A percentile compares a stretch with the other conserved stretches of the same genome.
These are phyloP conservation scores for Erpornis zantholeuca DNA, from an alignment of 2,113 vertebrate genomes.

Conservation along the genomic window DNA sequence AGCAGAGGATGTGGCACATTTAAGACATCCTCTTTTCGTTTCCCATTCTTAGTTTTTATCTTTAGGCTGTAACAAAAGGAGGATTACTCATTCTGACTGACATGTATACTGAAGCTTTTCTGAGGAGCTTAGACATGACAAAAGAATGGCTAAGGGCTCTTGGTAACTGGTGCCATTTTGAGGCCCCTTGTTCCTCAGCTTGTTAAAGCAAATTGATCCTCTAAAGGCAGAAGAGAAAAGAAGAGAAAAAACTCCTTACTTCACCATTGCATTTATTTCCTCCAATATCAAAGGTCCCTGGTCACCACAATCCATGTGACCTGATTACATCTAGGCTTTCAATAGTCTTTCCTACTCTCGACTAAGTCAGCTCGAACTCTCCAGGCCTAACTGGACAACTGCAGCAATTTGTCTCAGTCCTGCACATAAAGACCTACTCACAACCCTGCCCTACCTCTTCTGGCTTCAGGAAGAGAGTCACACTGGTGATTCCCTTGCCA, in stretches of 20 bases:
- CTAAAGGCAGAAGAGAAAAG: not conserved
- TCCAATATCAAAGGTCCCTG: fast-evolving
- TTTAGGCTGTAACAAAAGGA: not conserved
- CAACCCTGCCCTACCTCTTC: not conserved
- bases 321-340: not conserved
- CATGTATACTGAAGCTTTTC: not conserved
- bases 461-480: not conserved
- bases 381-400: not conserved
- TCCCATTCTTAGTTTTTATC: not conserved
- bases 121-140: not conserved
- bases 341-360: not conserved
- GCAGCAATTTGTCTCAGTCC: not conserved
- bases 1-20: not conserved
- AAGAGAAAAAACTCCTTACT: not conserved
- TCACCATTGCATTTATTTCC: not conserved
- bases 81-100: not conserved
- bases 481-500: not conserved
- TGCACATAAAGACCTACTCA: not conserved
- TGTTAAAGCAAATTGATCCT: not conserved
- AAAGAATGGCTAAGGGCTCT: not conserved
- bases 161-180: not conserved
- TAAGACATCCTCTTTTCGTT: not conserved
- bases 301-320: not conserved
- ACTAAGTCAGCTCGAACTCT: not conserved
- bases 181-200: not conserved